phyloP scores from a whole-genome alignment of 2,113 vertebrate species.

The Leiothrix lutea region DNA sequence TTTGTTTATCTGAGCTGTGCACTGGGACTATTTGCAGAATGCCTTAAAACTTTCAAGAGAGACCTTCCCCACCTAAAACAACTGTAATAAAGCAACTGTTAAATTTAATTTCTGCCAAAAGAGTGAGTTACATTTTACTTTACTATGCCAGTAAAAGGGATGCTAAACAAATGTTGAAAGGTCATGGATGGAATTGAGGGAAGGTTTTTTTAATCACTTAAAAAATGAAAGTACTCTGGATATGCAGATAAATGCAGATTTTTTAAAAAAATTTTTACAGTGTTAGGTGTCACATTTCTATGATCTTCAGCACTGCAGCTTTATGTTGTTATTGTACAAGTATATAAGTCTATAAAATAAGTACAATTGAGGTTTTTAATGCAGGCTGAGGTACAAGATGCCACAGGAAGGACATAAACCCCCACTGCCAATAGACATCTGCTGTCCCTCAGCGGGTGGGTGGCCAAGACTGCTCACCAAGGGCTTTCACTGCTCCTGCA shows the following conservation, averaged over 20 bases:
- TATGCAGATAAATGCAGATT: neutral
- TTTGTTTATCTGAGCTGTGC: constrained; percentile 29
- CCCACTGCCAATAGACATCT: neutral
- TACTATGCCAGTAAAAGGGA: neutral
- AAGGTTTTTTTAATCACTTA: neutral
- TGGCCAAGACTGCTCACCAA: neutral
- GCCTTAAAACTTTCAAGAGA: constrained; percentile 18
- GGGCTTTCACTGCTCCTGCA: neutral
- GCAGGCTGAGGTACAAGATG: neutral
- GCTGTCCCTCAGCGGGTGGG: neutral
- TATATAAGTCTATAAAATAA: neutral
- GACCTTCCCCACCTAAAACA: constrained; percentile 23
- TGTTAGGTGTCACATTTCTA: neutral
- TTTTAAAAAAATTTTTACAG: neutral
- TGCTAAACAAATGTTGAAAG: neutral
- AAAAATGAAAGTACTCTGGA: neutral
- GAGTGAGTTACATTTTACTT: constrained; percentile 43
- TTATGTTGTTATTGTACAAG: neutral
- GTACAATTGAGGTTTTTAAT: neutral
- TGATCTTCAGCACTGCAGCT: neutral
- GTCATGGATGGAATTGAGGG: neutral
- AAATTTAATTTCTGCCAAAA: constrained; percentile 41
- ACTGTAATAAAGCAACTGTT: constrained; percentile 17
- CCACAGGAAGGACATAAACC: neutral
- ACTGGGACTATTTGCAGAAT: neutral